Conservation (phyloP, 53 echinoderm and acorn worm species). For the Mesocentrotus franciscanus region DNA sequence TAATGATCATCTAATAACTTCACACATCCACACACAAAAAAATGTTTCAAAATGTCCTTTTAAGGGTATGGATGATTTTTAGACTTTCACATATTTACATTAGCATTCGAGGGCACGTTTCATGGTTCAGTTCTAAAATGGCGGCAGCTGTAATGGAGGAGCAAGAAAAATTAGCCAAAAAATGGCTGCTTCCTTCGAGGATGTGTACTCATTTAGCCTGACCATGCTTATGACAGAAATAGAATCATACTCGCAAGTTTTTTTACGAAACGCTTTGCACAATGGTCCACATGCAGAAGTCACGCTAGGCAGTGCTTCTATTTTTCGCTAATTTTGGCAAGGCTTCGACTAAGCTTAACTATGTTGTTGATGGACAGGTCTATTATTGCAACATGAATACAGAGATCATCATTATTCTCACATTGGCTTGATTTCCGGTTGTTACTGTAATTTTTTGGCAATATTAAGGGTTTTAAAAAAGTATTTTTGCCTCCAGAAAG, state of each 20-base stretch:
- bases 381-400: neutral
- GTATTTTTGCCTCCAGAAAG: neutral
- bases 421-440: conserved; percentile 38
- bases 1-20: neutral
- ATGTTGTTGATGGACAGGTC: conserved; percentile 37
- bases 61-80: neutral
- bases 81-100: neutral
- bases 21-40: neutral
- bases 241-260: neutral
- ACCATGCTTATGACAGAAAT: conserved; percentile 32
- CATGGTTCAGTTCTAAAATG: conserved; percentile 33
- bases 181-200: conserved; percentile 59
- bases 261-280: neutral
- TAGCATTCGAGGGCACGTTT: neutral
- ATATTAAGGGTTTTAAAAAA: neutral
- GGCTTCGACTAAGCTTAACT: neutral
- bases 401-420: neutral
- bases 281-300: neutral
- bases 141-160: conserved; percentile 22
- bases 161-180: conserved; percentile 22
- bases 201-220: neutral
- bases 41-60: neutral
- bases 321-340: conserved; percentile 43
- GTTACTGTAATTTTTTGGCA: neutral
- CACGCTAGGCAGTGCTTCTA: conserved; percentile 34